Evolutionary conservation across 2,113 vertebrate species (phyloP), one percentile per base, ranked within the genome.

Genomic region (Cercopithecus mona): DNA sequence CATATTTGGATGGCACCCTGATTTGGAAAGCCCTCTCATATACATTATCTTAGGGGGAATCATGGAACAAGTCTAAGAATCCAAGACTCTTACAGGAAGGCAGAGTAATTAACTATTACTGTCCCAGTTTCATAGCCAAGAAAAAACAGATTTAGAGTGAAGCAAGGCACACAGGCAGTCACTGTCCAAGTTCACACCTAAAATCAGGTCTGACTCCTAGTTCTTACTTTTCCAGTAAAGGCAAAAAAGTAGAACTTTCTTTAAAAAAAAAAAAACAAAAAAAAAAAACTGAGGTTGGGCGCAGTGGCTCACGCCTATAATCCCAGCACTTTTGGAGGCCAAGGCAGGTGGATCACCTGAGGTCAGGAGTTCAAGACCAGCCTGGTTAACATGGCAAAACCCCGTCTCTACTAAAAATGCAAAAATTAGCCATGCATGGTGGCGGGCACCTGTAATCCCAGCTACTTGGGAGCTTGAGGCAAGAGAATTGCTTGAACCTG

Each of bases 81-180:
- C n/a, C 5, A 6, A 55, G 76, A 52, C 22, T 12, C 32, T 3
- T 0, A 6, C 64, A 52, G 52, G 66, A 32, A 73, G 75, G 40
- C 45, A 50, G 30, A 55, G 8, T 32, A 20, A 25, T 22, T 55
- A 18, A 59, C 57, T 55, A 18, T 4, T 0, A 38, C 70, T 10
- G 27, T 12, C 43, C 3, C 7, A 8, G 59, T 11, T 64, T 20
- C 38, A 17, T 0, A 13, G 52, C 22, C 5, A 1, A 48, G 73
- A 6, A 76, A 5, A 22, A 43, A 50, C 14, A 48, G 17, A n/a
- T 50, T 20, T 1, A 7, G 6, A 13, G 48, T 2, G 17, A 68
- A 48, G n/a, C 27, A 2, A 40, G 50, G 76, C 30, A 18, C 32
- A 18, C 55, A 23, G 48, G 27, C 13, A 16, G 38, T 0, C 40